Base-by-base conservation (phyloP, 2,888 invertebrate genomes). In the Drosophila mimica region DNA sequence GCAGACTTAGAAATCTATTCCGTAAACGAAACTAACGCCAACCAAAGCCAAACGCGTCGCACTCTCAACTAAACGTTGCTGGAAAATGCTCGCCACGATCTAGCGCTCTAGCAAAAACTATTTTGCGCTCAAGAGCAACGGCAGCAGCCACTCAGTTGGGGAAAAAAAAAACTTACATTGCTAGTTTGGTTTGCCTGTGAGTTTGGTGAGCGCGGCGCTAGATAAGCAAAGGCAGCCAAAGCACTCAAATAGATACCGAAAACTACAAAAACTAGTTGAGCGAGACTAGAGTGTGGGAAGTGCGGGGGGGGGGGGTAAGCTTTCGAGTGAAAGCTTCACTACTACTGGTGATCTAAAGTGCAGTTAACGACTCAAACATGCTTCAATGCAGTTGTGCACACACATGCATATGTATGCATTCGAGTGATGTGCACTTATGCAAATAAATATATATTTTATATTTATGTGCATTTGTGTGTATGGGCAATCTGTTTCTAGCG, bases 31-130 rank as follows among this genome's bases (percentile, higher is more conserved):
- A 75, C 84, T 68, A 75, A 69, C 76, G 73, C 69, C 77, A 70
- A 77, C 85, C 81, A 85, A 72, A 83, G 70, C 69, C 74, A 63
- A 74, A 66, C 80, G 74, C 76, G 73, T 59, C 73, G 56, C 70
- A 56, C 70, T 70, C 70, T 74, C 73, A 85, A 88, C 86, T 81
- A 88, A 81, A 70, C 56, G 36, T 57, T 46, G 31, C 36, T 72
- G 84, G 79, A 81, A 87, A 85, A 83, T 78, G 52, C 38, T 53
- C 40, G 69, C 51, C 57, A 25, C 73, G 88, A 85, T 89, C 90
- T 88, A 82, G 62, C 75, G 62, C 70, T 43, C 36, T 38, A 57
- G 64, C 66, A 48, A 75, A 87, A 84, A 84, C 85, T 84, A 82
- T 87, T 87, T 81, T 71, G 31, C 70, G 68, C 86, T 89, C 87